Percentiles rank a stretch among this genome's conserved stretches.
phyloP scores from a whole-genome alignment of 2,797 vertebrate species.

The Catharus ustulatus region DNA sequence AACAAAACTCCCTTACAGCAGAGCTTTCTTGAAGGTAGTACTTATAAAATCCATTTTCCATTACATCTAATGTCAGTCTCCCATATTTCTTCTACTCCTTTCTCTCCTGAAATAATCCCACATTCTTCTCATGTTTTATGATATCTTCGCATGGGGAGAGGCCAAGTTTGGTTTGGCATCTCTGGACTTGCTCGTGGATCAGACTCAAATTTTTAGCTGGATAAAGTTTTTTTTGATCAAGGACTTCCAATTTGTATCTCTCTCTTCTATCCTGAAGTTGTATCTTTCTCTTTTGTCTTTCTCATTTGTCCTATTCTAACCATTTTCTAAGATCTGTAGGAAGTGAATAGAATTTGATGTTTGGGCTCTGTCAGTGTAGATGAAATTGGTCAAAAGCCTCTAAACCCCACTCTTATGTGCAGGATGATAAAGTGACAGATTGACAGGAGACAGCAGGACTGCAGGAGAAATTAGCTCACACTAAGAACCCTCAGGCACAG shows the following conservation, averaged over 20 bases:
- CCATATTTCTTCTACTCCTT: not conserved
- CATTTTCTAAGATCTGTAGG: not conserved
- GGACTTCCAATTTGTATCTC: not conserved
- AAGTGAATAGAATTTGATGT: not conserved
- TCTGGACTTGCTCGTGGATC: not conserved
- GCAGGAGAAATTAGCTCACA: not conserved
- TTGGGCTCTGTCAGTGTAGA: not conserved
- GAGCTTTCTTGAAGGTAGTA: not conserved
- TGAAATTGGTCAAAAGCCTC: not conserved
- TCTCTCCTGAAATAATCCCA: not conserved
- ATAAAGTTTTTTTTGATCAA: not conserved
- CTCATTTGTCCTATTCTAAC: not conserved
- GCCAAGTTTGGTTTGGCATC: not conserved
- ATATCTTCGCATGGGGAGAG: not conserved
- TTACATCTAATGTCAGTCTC: not conserved
- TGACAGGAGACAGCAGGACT: not conserved
- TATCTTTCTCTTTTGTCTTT: not conserved
- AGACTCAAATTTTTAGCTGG: not conserved
- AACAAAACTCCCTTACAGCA: not conserved
- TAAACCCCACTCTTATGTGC: not conserved
- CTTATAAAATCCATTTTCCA: not conserved
- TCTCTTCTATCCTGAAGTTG: not conserved
- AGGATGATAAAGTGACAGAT: not conserved
- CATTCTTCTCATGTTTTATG: not conserved
- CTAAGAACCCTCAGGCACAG: not conserved